Conservation (phyloP, 2,888 invertebrate species). For the Uloborus plumipes region DNA sequence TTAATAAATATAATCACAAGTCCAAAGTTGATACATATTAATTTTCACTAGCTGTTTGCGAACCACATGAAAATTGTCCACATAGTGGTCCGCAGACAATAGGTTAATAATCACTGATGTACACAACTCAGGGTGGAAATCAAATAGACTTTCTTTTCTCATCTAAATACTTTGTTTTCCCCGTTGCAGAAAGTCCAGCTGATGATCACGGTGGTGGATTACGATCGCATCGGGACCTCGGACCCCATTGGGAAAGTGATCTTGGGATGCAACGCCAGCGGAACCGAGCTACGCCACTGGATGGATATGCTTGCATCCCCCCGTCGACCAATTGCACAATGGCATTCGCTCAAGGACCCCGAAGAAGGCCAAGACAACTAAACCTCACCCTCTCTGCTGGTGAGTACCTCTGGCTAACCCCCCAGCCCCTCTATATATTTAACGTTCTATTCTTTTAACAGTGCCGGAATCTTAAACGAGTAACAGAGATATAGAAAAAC, state of each 20-base stretch:
- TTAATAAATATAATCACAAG: no score
- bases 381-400: conserved; percentile 9
- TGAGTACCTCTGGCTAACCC: not conserved
- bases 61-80: no score
- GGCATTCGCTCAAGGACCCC: conserved; percentile 99
- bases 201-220: conserved; percentile 99
- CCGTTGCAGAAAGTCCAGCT: conserved; percentile 93
- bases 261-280: conserved; percentile 96
- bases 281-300: conserved; percentile 99
- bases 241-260: conserved; percentile 98
- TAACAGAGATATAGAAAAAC: no score
- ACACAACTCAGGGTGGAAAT: no score
- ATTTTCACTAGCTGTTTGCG: no score
- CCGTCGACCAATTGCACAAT: conserved; percentile 98
- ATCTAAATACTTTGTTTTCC: conserved; percentile 67
- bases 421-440: no score
- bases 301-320: conserved; percentile 99
- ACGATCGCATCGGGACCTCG: conserved; percentile 99
- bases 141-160: not conserved
- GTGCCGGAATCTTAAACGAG: no score
- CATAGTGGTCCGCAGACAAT: no score
- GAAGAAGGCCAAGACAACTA: conserved; percentile 83
- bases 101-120: no score
- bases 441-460: no score
- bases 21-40: no score